Conservation (phyloP, 1,140 invertebrate species). For the Drosophila pseudoananassae region DNA sequence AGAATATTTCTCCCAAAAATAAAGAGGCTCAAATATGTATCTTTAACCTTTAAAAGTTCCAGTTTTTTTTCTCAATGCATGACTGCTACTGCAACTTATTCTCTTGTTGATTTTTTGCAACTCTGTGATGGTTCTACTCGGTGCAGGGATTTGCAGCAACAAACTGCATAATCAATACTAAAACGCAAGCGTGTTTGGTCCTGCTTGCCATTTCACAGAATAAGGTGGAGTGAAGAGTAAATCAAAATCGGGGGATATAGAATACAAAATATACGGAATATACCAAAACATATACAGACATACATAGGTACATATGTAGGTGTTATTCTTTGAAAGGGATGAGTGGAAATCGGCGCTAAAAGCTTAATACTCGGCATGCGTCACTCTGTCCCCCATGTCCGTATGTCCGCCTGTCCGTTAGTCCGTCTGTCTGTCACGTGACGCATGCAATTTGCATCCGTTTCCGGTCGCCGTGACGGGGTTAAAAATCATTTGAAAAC, state of each 20-base stretch:
- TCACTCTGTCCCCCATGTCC: background rate
- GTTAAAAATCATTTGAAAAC: slow-evolving; percentile 83
- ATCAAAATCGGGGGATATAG: slow-evolving; percentile 37
- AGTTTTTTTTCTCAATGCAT: background rate
- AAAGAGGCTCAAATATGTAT: too few relatives aligned
- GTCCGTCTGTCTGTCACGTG: slow-evolving; percentile 74
- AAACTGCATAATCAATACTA: slow-evolving; percentile 82
- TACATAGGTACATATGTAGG: background rate
- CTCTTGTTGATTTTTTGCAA: slow-evolving; percentile 4
- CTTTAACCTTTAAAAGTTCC: too few relatives aligned
- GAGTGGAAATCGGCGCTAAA: slow-evolving; percentile 66
- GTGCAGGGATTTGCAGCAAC: slow-evolving; percentile 71
- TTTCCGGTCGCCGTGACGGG: slow-evolving; percentile 62
- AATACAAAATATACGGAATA: background rate
- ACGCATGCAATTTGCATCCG: slow-evolving; percentile 82
- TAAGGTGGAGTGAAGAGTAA: slow-evolving; percentile 57
- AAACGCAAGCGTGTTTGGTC: slow-evolving; percentile 65
- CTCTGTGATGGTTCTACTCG: slow-evolving; percentile 3
- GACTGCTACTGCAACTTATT: slow-evolving; percentile 5
- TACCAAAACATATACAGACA: background rate
- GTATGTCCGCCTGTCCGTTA: slow-evolving; percentile 20
- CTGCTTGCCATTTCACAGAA: slow-evolving; percentile 59
- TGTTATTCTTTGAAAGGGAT: background rate
- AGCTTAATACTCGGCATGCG: slow-evolving; percentile 72
- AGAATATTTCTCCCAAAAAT: too few relatives aligned